Percentiles rank a stretch among this genome's conserved stretches.
Conservation (phyloP, 2,888 invertebrate species). For the Villa cingulata region DNA sequence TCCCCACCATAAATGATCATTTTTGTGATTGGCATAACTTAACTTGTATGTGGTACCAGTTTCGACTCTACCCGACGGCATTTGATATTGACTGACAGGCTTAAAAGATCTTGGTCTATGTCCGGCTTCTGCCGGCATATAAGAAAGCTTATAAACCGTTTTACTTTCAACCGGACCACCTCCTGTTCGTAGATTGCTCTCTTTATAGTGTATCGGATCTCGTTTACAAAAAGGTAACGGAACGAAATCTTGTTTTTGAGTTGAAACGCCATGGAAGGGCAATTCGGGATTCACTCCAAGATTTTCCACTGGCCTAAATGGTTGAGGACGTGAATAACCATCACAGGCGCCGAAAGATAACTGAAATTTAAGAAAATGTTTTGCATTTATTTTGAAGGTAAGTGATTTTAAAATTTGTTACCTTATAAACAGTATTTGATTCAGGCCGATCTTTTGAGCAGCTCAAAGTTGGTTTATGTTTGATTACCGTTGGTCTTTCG, state of each 20-base stretch:
- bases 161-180: slow-evolving; percentile 27
- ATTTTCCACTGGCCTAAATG: slow-evolving; percentile 49
- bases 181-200: slow-evolving; percentile 23
- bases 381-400: not conserved
- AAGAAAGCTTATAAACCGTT: slow-evolving; percentile 31
- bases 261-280: slow-evolving; percentile 59
- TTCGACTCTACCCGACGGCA: slow-evolving; percentile 24
- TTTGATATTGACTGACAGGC: slow-evolving; percentile 6
- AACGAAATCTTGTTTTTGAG: slow-evolving; percentile 58
- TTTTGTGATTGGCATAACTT: slow-evolving; percentile 31
- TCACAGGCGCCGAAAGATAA: slow-evolving; percentile 45
- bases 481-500: not conserved
- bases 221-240: slow-evolving; percentile 42
- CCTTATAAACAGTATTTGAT: slow-evolving; percentile 29
- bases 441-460: slow-evolving; percentile 19
- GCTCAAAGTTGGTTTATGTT: not conserved
- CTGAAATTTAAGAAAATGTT: slow-evolving; percentile 23
- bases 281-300: slow-evolving; percentile 43
- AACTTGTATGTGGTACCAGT: slow-evolving; percentile 44
- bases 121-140: slow-evolving; percentile 20
- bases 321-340: slow-evolving; percentile 38
- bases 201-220: slow-evolving; percentile 21
- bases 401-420: slow-evolving; percentile 7
- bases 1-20: slow-evolving; percentile 4
- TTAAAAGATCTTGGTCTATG: not conserved